Evolutionary conservation across 2,797 vertebrate genomes (phyloP), one percentile per base, ranked within the genome.

Genomic region (Spea hammondii): DNA sequence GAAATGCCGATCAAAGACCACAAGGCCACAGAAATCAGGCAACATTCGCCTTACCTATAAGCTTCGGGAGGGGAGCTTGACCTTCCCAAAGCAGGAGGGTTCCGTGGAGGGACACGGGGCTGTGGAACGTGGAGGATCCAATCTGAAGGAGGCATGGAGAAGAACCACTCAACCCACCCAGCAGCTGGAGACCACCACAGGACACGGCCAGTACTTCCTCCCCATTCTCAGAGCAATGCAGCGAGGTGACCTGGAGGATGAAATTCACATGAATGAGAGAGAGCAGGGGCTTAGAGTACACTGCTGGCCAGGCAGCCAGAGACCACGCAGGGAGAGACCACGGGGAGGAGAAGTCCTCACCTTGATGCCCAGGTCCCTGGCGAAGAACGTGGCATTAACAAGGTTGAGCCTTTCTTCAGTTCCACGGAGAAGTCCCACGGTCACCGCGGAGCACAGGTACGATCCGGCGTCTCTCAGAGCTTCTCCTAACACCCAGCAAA

Each of bases 381-480:
- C 62, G 5, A 59, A 76, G 13, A 76, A 8, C 11, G 67, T 50
- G 7, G 74, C 10, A 17, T 81, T 81, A 1, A 81, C 79, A 8
- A 81, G 54, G 10, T 81, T 81, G 8, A 81, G 50, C 11, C 74
- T 73, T 12, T 72, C 60, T 11, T 64, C 51, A 3, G 64, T 13
- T 51, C 71, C 66, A 14, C 68, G 74, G 13, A 81, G 69, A 5
- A 81, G 62, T 9, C 79, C 79, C 4, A 76, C 70, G n/a, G 74
- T 57, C 9, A 81, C 69, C 1, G 79, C 79, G 0, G 79, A 72
- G 54, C 60, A 72, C 9, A 81, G 69, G 62, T 72, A 76, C 2
- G 68, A 76, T 6, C 79, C 74, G 1, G 54, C 70, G 32, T 51
- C 75, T 14, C 68, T 72, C 68, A 81, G 60, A 32, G 11, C 1